Conservation (phyloP, 2,113 vertebrate species). For the Rousettus leschenaultii region DNA sequence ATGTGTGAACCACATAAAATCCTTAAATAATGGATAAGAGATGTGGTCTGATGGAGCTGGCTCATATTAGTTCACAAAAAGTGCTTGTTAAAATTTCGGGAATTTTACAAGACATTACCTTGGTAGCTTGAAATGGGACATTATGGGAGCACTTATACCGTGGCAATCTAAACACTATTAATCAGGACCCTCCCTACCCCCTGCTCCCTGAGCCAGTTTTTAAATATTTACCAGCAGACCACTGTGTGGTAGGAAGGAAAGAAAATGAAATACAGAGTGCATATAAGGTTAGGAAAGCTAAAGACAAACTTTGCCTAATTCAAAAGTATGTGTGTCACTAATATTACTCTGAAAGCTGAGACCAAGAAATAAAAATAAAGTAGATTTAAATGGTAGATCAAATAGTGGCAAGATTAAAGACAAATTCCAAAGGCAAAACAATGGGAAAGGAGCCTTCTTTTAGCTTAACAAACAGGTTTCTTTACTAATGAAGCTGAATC, state of each 20-base stretch:
- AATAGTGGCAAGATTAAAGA: neutral
- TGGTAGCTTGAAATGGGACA: neutral
- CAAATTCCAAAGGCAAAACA: neutral
- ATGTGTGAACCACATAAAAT: neutral
- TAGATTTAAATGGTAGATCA: neutral
- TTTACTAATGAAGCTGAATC: neutral
- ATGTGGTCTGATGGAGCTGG: neutral
- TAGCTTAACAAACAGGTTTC: neutral
- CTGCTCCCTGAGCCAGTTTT: neutral
- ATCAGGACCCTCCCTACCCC: neutral
- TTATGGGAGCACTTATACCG: neutral
- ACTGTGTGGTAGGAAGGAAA: neutral
- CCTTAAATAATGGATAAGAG: neutral
- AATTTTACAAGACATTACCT: neutral
- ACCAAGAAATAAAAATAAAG: neutral
- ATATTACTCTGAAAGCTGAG: neutral
- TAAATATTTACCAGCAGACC: neutral
- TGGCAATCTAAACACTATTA: neutral
- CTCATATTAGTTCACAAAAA: neutral
- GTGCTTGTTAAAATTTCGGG: neutral
- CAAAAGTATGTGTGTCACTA: neutral
- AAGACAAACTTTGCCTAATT: slow-evolving; percentile 27
- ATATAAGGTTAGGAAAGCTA: neutral
- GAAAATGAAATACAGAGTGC: neutral
- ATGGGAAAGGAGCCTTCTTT: neutral